These are phyloP conservation scores for Emmelina monodactyla DNA, from an alignment of 2,888 invertebrate species.

Conservation along the genomic window DNA sequence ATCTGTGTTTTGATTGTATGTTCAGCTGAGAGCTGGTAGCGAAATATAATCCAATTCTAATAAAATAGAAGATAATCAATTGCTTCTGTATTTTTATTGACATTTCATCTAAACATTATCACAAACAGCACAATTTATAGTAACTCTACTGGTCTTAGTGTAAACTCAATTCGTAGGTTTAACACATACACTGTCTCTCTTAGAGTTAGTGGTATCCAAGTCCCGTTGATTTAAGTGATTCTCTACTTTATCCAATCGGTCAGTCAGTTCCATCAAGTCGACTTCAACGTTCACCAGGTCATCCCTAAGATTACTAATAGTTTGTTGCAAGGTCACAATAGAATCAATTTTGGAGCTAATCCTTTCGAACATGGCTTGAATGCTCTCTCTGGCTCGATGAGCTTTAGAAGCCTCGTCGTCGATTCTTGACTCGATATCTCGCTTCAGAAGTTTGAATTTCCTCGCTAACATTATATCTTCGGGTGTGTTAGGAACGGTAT, in stretches of 20 bases:
- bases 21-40: no score
- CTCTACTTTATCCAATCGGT: conserved; percentile 7
- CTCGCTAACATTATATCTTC: neutral
- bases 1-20: no score
- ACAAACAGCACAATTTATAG: no score
- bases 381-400: neutral
- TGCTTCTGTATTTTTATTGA: no score
- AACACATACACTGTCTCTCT: no score
- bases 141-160: no score
- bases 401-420: neutral
- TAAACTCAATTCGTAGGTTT: no score
- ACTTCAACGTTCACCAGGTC: neutral
- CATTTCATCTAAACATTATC: no score
- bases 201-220: no score
- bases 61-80: no score
- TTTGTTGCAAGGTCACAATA: neutral
- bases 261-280: conserved; percentile 6
- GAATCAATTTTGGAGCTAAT: neutral
- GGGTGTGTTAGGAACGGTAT: neutral
- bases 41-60: no score
- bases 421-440: neutral
- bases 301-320: neutral
- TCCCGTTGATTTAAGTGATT: no score
- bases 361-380: neutral
- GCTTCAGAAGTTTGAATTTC: neutral